Conservation (phyloP, 2,113 vertebrate genomes). For the Pleuronectes platessa region DNA sequence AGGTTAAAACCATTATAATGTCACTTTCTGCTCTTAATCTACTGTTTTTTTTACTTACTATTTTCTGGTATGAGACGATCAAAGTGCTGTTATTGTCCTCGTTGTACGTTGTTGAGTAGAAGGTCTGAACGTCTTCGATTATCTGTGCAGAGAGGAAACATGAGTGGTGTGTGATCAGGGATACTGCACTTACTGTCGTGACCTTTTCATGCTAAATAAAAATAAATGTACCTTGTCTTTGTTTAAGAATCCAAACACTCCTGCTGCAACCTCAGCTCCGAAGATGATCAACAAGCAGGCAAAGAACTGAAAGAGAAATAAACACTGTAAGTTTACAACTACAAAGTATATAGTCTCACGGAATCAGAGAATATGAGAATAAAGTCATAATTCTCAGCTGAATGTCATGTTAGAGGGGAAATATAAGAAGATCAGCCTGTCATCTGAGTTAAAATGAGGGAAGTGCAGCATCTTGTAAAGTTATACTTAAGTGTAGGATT, state of each 20-base stretch:
- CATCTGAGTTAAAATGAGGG: too few species aligned
- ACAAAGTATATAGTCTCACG: too few species aligned
- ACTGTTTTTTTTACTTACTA: constrained; percentile 52
- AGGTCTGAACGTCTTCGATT: constrained; percentile 87
- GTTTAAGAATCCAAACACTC: constrained; percentile 96
- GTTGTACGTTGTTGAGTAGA: constrained; percentile 84
- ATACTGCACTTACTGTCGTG: too few species aligned
- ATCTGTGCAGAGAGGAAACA: constrained; percentile 80
- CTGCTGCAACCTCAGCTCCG: constrained; percentile 93
- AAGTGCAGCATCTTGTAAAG: too few species aligned
- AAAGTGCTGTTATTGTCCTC: constrained; percentile 80
- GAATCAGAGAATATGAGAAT: too few species aligned
- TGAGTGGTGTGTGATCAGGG: neutral
- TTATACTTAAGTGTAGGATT: too few species aligned
- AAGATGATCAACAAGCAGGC: constrained; percentile 96
- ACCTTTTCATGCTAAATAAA: neutral
- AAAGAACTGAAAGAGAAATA: constrained; percentile 87
- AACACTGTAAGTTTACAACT: neutral
- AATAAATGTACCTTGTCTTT: constrained; percentile 86
- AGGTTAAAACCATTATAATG: neutral
- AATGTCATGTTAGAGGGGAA: too few species aligned
- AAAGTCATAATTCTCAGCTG: too few species aligned
- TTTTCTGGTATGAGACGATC: constrained; percentile 69
- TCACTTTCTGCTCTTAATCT: neutral
- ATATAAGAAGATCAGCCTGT: too few species aligned